Conservation (phyloP, 2,113 vertebrate species). For the Campylomormyrus tamandua region DNA sequence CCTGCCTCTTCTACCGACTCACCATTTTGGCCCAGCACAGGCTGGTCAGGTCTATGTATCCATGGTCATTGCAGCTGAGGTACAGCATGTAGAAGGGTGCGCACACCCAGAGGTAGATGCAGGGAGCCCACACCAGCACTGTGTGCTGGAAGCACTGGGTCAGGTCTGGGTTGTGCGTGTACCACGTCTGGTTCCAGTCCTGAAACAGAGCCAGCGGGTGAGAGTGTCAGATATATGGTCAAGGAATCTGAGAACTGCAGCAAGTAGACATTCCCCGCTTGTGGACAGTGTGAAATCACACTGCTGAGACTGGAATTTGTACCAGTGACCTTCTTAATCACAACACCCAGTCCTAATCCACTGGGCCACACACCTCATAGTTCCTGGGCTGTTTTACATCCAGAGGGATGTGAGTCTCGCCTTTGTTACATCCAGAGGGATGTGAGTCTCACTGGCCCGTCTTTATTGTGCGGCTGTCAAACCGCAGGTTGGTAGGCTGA, state of each 20-base stretch:
- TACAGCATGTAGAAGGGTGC: conserved; percentile 54
- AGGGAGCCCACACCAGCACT: conserved; percentile 58
- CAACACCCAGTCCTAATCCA: neutral
- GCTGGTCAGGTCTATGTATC: conserved; percentile 45
- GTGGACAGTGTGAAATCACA: neutral
- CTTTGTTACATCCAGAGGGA: neutral
- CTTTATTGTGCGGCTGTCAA: neutral
- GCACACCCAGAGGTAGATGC: conserved; percentile 55
- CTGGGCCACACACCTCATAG: neutral
- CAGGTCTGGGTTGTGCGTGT: conserved; percentile 53
- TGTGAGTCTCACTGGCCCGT: neutral
- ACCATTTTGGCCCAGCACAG: conserved; percentile 55
- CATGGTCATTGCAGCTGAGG: conserved; percentile 39
- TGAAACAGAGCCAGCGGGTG: conserved; percentile 25
- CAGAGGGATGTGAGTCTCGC: neutral
- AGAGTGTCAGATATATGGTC: neutral
- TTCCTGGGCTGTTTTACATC: neutral
- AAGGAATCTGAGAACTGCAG: neutral
- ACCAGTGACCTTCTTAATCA: neutral
- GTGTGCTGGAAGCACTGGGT: conserved; percentile 62
- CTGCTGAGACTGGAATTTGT: neutral
- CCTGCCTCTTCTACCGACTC: neutral
- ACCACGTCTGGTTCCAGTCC: conserved; percentile 65
- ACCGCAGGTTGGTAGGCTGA: neutral
- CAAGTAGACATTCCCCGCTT: neutral